Evolutionary conservation across 2,797 vertebrate genomes (phyloP).

Genomic region (Sebastes elongatus): DNA sequence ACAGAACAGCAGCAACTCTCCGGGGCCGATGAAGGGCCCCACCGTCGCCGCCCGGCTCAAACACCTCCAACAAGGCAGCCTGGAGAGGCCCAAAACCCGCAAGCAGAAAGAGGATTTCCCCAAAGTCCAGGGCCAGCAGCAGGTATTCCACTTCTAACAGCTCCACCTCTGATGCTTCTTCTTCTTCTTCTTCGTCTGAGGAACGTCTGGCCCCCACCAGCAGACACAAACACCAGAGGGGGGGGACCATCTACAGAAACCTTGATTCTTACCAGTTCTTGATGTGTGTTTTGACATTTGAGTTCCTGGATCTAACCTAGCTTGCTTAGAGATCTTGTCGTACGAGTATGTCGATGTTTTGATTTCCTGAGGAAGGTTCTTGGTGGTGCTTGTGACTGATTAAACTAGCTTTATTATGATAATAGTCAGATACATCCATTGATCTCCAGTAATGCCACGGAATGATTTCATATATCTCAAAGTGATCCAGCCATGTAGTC

Average conservation of each 20-base stretch:
- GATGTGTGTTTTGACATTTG: conserved; percentile 58
- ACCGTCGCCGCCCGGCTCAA: conserved; percentile 90
- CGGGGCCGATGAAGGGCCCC: conserved; percentile 88
- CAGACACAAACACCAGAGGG: conserved; percentile 15
- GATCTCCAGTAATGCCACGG: conserved; percentile 52
- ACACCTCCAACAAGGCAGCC: conserved; percentile 89
- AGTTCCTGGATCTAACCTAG: conserved; percentile 57
- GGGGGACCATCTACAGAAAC: conserved; percentile 9
- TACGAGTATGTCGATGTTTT: conserved; percentile 56
- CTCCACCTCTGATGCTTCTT: conserved; percentile 40
- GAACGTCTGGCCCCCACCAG: conserved; percentile 27
- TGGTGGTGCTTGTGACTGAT: conserved; percentile 55
- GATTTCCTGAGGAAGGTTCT: conserved; percentile 48
- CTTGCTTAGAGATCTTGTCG: conserved; percentile 60
- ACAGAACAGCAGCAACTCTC: conserved; percentile 87
- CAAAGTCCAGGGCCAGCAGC: conserved; percentile 94
- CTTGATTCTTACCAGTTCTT: conserved; percentile 34
- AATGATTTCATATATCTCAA: conserved; percentile 36
- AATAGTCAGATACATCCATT: conserved; percentile 6
- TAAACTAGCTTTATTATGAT: conserved; percentile 49
- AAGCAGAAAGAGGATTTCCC: conserved; percentile 94
- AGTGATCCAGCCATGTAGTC: conserved; percentile 12
- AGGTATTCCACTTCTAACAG: conserved; percentile 90
- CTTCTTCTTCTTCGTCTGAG: conserved; percentile 10
- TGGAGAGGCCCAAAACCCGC: conserved; percentile 89